phyloP scores from a whole-genome alignment of 1,140 invertebrate species.

The Aporrectodea caliginosa region DNA sequence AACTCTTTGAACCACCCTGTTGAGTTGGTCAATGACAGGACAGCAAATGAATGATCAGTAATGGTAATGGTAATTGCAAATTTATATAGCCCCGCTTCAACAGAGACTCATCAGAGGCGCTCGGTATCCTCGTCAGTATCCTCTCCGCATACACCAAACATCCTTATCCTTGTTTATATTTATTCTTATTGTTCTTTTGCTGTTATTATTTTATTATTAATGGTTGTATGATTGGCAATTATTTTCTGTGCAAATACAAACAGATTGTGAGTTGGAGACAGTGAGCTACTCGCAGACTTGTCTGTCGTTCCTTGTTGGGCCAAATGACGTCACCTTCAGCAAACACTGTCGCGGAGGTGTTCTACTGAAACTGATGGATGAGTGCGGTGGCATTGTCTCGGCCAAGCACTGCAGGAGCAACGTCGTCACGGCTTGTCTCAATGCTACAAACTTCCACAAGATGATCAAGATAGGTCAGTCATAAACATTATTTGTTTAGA shows the following conservation, averaged over 20 bases:
- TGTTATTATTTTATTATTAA: no score
- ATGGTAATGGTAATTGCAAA: no score
- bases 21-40: no score
- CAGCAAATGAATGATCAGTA: no score
- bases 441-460: conserved; percentile 31
- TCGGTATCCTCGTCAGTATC: no score
- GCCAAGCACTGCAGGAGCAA: conserved; percentile 32
- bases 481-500: not conserved
- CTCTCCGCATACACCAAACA: no score
- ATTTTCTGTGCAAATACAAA: not conserved
- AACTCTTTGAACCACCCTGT: no score
- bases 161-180: no score
- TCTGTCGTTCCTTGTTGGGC: conserved; percentile 25
- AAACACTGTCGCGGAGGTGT: conserved; percentile 25
- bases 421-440: conserved; percentile 32
- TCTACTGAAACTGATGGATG: conserved; percentile 33
- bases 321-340: conserved; percentile 15
- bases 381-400: conserved; percentile 31
- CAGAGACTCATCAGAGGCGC: no score
- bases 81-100: no score
- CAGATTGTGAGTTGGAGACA: conserved; percentile 10
- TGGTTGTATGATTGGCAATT: not conserved
- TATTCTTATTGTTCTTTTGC: no score
- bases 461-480: conserved; percentile 20
- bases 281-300: conserved; percentile 29